Evolutionary conservation across 2,888 invertebrate species (phyloP).

Genomic region (Sycophila texana): DNA sequence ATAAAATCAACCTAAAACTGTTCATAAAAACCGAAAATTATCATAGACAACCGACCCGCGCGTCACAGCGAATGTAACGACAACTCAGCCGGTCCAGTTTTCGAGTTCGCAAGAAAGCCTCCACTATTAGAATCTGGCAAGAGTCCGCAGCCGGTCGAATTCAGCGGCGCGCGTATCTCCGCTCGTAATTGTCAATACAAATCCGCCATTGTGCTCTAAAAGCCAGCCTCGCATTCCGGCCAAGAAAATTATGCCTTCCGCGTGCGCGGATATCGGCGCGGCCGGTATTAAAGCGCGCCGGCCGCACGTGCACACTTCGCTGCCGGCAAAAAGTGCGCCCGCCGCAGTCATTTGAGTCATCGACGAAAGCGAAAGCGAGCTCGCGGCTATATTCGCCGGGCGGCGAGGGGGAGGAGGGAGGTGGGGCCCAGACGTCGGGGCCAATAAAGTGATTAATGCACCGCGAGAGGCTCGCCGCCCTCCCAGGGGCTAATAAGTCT

Average conservation of each 20-base stretch:
- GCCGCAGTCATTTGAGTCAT: neutral
- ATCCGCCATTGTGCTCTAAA: neutral
- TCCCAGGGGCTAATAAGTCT: constrained; percentile 55
- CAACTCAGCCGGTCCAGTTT: too few species aligned
- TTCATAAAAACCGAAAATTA: too few species aligned
- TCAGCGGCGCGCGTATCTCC: too few species aligned
- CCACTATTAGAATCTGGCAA: too few species aligned
- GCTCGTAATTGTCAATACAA: neutral
- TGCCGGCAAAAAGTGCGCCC: neutral
- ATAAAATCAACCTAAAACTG: too few species aligned
- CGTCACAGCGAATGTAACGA: too few species aligned
- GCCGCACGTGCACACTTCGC: neutral
- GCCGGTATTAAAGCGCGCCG: neutral
- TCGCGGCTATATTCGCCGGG: neutral
- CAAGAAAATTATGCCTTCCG: neutral
- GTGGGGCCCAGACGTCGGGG: constrained; percentile 35
- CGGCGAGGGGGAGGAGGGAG: too few species aligned
- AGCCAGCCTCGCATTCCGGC: neutral
- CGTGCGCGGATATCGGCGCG: neutral
- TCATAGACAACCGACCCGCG: too few species aligned
- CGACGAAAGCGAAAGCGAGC: neutral
- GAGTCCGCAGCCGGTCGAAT: too few species aligned
- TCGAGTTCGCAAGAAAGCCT: too few species aligned
- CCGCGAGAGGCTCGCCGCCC: neutral
- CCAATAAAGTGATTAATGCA: constrained; percentile 52